Base-by-base conservation (phyloP, 2,888 invertebrate genomes). In the Clanis bilineata region DNA sequence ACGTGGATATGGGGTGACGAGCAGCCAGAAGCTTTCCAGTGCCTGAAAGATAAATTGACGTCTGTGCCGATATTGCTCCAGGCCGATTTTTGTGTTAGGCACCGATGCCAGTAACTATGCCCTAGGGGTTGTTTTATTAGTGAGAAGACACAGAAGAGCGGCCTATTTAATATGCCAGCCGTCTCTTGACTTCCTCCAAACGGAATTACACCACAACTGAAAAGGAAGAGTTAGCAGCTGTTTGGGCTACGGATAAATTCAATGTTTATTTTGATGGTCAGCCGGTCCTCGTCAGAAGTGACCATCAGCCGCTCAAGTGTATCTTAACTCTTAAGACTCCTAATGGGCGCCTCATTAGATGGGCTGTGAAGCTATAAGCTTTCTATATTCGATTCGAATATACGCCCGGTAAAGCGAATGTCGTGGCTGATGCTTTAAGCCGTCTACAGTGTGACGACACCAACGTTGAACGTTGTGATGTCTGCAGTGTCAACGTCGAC, bases 271-370 rank as follows among this genome's bases (percentile, higher is more conserved):
- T 73, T 79, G 59, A 84, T 73, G 54, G 70, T 79, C 44, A 86
- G 79, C 85, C 72, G 69, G 32, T 67, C 76, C 64, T 65, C 0
- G 68, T 90, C 0, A 62, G 69, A 3, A 84, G 80, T 0, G 89
- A 90, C 65, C 90, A 89, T 63, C 82, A 83, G 64, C 83, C 90
- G 0, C 69, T 93, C 9, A 73, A 73, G 58, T 90, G 87, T 84
- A 64, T 93, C 5, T 64, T 84, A 28, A 39, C n/a, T n/a, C 39
- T 39, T 4, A 39, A 39, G n/a, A 39, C n/a, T 1, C 39, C 39
- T 12, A 39, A 1, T 5, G 39, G n/a, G n/a, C 39, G n/a, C 6
- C 5, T 39, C 0, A 39, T 39, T n/a, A 12, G 39, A 15, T 15
- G 39, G 39, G 15, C 39, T 39, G 15, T 39, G 39, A 39, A 39